A percentile compares a stretch with the other conserved stretches of the same genome.
Evolutionary conservation across 2,797 vertebrate species (phyloP).

Genomic region (Gila robusta): DNA sequence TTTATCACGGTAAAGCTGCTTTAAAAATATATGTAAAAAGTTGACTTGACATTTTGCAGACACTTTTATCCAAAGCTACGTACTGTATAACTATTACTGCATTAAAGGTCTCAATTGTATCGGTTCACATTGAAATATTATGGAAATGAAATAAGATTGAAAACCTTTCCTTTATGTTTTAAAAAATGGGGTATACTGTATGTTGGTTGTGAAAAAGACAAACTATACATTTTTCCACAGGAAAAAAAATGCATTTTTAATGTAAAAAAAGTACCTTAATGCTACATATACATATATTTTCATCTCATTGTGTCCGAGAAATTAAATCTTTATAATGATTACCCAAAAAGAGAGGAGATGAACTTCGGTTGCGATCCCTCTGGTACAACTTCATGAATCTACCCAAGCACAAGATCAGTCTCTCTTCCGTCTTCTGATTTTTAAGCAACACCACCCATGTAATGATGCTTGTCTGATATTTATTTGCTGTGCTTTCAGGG

Average conservation of each 20-base stretch:
- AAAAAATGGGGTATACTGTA: no score
- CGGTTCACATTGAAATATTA: background rate
- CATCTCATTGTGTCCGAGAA: background rate
- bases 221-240: no score
- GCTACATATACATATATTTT: background rate
- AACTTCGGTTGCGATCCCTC: no score
- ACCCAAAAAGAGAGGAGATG: background rate
- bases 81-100: background rate
- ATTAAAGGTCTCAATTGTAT: background rate
- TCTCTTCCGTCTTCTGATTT: background rate
- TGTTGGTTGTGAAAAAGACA: no score
- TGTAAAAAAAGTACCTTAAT: no score
- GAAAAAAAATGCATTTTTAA: no score
- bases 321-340: background rate
- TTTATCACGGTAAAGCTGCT: background rate
- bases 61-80: background rate
- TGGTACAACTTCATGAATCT: background rate
- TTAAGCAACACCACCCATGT: background rate
- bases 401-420: background rate
- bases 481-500: constrained; percentile 1
- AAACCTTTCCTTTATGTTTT: no score
- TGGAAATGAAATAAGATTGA: no score
- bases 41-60: background rate
- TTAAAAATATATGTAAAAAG: background rate
- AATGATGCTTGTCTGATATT: background rate